These are phyloP conservation scores for Carabus problematicus DNA, from an alignment of 2,888 invertebrate genomes.

Conservation along the genomic window DNA sequence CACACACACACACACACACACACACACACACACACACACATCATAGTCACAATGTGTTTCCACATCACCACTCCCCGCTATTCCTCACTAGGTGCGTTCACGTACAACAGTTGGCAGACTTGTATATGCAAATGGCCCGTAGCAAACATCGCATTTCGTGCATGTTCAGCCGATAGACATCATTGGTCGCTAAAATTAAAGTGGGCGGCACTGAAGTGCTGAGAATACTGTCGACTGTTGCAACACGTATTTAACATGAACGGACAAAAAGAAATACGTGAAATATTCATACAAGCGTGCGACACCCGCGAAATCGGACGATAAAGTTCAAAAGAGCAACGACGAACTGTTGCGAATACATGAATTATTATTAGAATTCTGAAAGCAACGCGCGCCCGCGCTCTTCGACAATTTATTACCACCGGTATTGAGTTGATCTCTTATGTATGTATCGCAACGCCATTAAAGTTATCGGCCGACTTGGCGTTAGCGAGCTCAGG, in stretches of 20 bases:
- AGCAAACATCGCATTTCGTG: constrained; percentile 37
- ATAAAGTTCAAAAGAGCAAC: constrained; percentile 31
- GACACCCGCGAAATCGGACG: constrained; percentile 18
- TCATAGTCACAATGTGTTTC: no score
- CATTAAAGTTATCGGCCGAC: constrained; percentile 24
- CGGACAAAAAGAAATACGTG: constrained; percentile 24
- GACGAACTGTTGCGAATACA: constrained; percentile 39
- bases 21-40: no score
- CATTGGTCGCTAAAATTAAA: constrained; percentile 26
- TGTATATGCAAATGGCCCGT: constrained; percentile 37
- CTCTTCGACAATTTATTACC: constrained; percentile 29
- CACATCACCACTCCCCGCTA: not conserved
- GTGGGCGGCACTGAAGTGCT: constrained; percentile 17
- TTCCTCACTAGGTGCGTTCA: constrained; percentile 23
- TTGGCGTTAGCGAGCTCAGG: constrained; percentile 3
- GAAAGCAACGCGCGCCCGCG: constrained; percentile 14
- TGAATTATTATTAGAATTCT: constrained; percentile 38
- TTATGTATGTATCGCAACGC: constrained; percentile 24
- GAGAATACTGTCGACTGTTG: not conserved
- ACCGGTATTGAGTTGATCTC: constrained; percentile 31
- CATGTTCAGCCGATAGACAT: constrained; percentile 25
- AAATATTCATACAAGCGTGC: constrained; percentile 32
- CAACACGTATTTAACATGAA: constrained; percentile 10
- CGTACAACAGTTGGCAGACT: constrained; percentile 33
- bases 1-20: no score